These are phyloP conservation scores for Syngnathus acus DNA, from an alignment of 2,797 vertebrate species.

Conservation along the genomic window DNA sequence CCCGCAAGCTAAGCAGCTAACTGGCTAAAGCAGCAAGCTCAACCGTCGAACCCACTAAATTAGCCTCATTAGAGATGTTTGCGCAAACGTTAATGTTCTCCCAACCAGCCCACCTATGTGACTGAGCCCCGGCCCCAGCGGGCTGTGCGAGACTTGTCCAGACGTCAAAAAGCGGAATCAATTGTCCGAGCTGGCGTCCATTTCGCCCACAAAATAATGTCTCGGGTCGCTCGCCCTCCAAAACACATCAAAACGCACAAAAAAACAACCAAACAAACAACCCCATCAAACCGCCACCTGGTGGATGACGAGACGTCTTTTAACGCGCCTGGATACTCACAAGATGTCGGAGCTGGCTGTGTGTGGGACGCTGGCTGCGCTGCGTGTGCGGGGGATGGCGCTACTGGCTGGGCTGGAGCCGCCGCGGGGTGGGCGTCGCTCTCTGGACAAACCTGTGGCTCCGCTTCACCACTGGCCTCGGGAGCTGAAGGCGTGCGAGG, in stretches of 20 bases:
- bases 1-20: conserved; percentile 21
- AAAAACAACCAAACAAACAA: no score
- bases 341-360: conserved; percentile 52
- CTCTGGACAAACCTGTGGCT: conserved; percentile 23
- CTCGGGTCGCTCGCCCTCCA: background rate
- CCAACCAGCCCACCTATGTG: background rate
- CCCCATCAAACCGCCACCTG: no score
- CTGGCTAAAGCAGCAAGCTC: background rate
- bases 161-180: background rate
- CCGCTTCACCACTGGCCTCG: background rate
- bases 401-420: conserved; percentile 43
- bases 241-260: background rate
- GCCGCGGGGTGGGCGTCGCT: conserved; percentile 51
- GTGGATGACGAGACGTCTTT: background rate
- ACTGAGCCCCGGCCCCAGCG: background rate
- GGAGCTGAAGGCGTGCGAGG: background rate
- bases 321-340: conserved; percentile 46
- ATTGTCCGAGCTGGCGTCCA: background rate
- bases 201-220: background rate
- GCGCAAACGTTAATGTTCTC: background rate
- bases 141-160: background rate
- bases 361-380: conserved; percentile 47
- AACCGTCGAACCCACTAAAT: background rate
- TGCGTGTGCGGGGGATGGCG: conserved; percentile 46
- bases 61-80: no score